Percentiles rank a stretch among this genome's conserved stretches.
Evolutionary conservation across 2,888 invertebrate species (phyloP).

Genomic region (Lamellibrachia columna): DNA sequence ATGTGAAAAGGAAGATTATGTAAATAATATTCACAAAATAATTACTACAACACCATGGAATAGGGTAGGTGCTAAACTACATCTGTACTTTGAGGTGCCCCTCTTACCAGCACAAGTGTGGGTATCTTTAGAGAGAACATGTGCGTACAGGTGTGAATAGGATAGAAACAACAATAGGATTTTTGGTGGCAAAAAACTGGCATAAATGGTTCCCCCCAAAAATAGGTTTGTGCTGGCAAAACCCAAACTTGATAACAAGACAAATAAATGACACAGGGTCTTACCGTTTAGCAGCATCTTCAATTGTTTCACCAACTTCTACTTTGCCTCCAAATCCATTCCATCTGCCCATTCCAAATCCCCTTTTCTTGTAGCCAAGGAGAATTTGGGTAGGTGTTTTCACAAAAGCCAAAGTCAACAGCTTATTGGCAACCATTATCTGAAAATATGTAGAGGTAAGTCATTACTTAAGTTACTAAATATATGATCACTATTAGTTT

Average conservation of each 20-base stretch:
- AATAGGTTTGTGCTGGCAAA: neutral
- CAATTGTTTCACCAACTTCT: slow-evolving; percentile 73
- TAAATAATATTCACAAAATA: neutral
- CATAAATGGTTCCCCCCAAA: no score
- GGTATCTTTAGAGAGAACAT: neutral
- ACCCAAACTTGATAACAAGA: neutral
- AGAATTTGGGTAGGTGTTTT: slow-evolving; percentile 68
- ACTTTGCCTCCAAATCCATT: slow-evolving; percentile 85
- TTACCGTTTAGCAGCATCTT: slow-evolving; percentile 74
- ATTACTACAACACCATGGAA: neutral
- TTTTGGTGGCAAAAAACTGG: no score
- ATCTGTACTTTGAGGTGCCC: neutral
- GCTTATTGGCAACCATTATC: slow-evolving; percentile 51
- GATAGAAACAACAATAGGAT: no score
- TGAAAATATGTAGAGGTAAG: neutral
- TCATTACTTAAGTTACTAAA: neutral
- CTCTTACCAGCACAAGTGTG: neutral
- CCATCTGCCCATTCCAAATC: slow-evolving; percentile 79
- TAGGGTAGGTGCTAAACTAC: no score
- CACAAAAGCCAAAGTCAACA: slow-evolving; percentile 69
- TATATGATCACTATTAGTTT: neutral
- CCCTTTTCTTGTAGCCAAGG: slow-evolving; percentile 78
- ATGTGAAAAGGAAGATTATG: neutral
- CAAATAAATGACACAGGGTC: neutral
- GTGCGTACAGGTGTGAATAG: no score